A percentile compares a stretch with the other conserved stretches of the same genome.
Conservation (phyloP, 2,113 vertebrate genomes). For the Lepidothrix coronata region DNA sequence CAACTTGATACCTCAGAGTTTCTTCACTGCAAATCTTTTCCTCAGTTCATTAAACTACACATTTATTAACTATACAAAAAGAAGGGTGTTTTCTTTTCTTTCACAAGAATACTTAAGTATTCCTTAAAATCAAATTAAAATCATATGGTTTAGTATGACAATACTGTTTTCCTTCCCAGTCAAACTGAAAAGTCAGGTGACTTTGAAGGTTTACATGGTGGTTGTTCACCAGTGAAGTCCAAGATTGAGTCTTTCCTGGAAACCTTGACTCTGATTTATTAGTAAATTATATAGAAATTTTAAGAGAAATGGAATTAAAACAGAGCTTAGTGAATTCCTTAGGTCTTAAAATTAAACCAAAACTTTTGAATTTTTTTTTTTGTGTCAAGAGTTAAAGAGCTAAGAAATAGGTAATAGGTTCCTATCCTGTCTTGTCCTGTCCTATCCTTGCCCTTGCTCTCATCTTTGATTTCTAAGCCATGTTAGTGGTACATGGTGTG, state of each 20-base stretch:
- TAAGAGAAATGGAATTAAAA: background rate
- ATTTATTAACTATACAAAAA: background rate
- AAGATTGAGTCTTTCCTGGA: background rate
- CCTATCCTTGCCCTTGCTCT: background rate
- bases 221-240: background rate
- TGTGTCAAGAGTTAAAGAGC: background rate
- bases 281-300: background rate
- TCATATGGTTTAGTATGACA: background rate
- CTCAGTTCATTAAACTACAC: background rate
- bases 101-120: background rate
- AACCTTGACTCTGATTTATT: background rate
- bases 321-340: background rate
- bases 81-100: background rate
- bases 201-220: background rate
- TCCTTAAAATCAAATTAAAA: background rate
- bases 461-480: background rate
- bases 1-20: background rate
- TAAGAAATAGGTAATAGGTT: background rate
- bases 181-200: background rate
- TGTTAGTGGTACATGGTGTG: background rate
- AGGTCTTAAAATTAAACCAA: background rate
- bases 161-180: background rate
- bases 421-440: background rate
- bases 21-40: background rate
- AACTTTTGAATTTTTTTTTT: background rate